phyloP scores from a whole-genome alignment of 2,113 vertebrate genomes.

The Abramis brama region DNA sequence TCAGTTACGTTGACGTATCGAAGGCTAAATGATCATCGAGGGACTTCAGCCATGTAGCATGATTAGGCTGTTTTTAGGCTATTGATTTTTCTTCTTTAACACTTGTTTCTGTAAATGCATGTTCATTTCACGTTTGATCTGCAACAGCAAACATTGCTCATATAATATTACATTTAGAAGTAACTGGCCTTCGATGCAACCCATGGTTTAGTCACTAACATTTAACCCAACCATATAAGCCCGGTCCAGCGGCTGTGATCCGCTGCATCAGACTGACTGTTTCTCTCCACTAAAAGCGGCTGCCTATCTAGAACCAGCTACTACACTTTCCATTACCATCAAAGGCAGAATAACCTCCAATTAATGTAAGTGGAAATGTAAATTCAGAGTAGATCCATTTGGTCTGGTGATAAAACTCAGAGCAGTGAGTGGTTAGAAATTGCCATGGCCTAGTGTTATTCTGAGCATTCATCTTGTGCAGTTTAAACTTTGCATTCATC shows the following conservation, averaged over 20 bases:
- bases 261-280: not conserved
- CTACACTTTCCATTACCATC: conserved; percentile 31
- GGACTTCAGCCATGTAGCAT: conserved; percentile 56
- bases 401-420: conserved; percentile 28
- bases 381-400: conserved; percentile 38
- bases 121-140: conserved; percentile 12
- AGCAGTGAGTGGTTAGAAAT: conserved; percentile 37
- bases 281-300: not conserved
- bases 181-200: not conserved
- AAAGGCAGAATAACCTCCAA: conserved; percentile 24
- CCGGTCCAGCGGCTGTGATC: not conserved
- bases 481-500: conserved; percentile 22
- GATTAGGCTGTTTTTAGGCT: conserved; percentile 59
- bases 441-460: conserved; percentile 20
- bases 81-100: conserved; percentile 61
- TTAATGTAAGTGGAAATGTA: conserved; percentile 38
- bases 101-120: conserved; percentile 53
- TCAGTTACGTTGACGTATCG: conserved; percentile 62
- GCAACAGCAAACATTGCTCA: not conserved
- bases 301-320: conserved; percentile 20
- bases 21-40: conserved; percentile 57
- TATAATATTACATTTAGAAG: not conserved
- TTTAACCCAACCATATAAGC: not conserved
- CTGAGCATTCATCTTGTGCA: conserved; percentile 12
- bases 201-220: not conserved